Base-by-base conservation (phyloP, 2,888 invertebrate genomes). In the Podotricha telesiphe region DNA sequence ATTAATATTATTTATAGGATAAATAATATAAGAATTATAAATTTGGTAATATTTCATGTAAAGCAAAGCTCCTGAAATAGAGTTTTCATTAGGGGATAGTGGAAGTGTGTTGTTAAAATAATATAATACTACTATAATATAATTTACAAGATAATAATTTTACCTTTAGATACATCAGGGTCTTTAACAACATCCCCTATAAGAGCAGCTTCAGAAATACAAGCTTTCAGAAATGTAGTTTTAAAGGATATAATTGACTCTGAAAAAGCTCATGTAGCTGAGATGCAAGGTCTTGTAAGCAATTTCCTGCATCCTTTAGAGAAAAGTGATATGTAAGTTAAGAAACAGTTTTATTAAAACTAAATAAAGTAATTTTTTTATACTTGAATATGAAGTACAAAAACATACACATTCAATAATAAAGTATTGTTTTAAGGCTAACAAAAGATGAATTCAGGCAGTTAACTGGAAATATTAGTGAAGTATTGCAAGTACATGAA, bases 211-310 rank as follows among this genome's bases (percentile, higher is more conserved):
- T 95, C 95, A 77, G 96, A 96, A 83, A 94, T 94, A 76, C 96
- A 96, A 83, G 95, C 96, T 70, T 97, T 97, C 87, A 94, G 97
- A 78, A 96, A 96, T 86, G 96, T 98, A 74, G 98, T 98, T 53
- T 93, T 98, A 50, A 96, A 96, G 86, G 98, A 98, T 89, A 94
- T 99, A 65, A 95, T 98, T 74, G 98, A 99, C 84, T 98, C 98
- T 7, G 99, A 99, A 89, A 96, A 95, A 80, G 96, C 97, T 0
- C 97, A 98, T 93, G 97, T 98, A 34, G 95, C 96, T 6, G 98
- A 99, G 88, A 94, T 99, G 84, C 96, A 97, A 81, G 96, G 96
- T 42, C 94, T 98, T 58, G 94, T 97, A 73, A 96, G 95, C 78
- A 97, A 96, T 85, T 98, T 98, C 85, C 93, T 99, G 70, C 95